Base-by-base conservation (phyloP, 2,888 invertebrate genomes). In the Acleris cristana region DNA sequence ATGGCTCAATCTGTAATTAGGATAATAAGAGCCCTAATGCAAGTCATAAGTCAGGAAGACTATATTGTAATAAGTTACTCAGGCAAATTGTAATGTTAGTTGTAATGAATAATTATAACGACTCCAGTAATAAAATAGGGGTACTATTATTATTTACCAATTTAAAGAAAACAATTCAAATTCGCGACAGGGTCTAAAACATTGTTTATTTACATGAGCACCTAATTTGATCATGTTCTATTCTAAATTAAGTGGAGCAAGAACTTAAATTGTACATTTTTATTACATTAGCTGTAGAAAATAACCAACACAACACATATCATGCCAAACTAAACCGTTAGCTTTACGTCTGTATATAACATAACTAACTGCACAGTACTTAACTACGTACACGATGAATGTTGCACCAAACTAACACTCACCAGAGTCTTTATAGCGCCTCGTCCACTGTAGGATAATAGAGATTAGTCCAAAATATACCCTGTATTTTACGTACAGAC, bases 291-390 rank as follows among this genome's bases (percentile, higher is more conserved):
- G 34, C 45, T 45, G 16, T 48, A 48, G 18, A 3, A 18, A 18
- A 18, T 48, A 48, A 48, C 48, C 71, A 60, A 74, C 51, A 53
- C 45, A 18, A 74, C 74, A 76, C 75, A 74, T 83, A 80, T 77
- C 74, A 81, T 76, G 81, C 81, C 84, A 84, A 84, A 84, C 83
- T 80, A 73, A 80, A 76, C 71, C 73, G 66, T 67, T 79, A 78
- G 76, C 74, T 79, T 74, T 77, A 74, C 71, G 74, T 72, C 45
- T 66, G 69, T 72, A 69, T 59, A 72, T 70, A 61, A 64, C 65
- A 71, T 75, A 73, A 69, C 63, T 54, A 60, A 55, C 34, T 6
- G 19, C 57, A 61, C 45, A 51, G 21, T 18, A 54, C 34, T 10
- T 48, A 48, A n/a, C n/a, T 0, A 2, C 4, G 4, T n/a, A 8